phyloP scores from a whole-genome alignment of 2,113 vertebrate genomes.

The Cricetomys ansorgei region DNA sequence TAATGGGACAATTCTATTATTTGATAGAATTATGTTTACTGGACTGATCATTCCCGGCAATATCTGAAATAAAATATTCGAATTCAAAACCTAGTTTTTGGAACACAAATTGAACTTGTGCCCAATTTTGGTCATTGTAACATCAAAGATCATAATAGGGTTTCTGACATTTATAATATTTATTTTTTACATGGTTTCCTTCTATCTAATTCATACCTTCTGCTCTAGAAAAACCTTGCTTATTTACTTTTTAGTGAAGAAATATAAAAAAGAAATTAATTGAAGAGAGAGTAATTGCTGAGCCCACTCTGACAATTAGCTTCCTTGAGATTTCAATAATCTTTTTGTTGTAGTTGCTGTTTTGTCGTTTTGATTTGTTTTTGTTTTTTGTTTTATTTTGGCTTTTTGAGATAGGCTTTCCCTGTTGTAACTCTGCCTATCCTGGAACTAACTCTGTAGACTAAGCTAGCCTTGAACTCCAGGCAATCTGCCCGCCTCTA shows the following conservation, averaged over 20 bases:
- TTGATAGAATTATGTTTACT: background rate
- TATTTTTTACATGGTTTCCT: background rate
- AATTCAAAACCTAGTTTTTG: background rate
- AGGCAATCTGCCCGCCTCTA: no score
- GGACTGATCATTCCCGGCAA: background rate
- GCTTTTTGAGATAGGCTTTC: no score
- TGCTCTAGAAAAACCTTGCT: background rate
- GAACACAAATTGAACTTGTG: background rate
- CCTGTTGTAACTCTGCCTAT: no score
- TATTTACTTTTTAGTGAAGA: background rate
- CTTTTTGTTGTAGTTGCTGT: no score
- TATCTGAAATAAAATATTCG: background rate
- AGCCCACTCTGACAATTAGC: background rate
- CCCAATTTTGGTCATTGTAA: background rate
- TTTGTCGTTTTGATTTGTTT: no score
- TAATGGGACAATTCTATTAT: no score
- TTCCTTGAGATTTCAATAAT: background rate
- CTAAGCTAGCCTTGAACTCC: no score
- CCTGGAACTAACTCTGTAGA: no score
- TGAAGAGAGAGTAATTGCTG: background rate
- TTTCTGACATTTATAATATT: background rate
- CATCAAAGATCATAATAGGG: rapidly evolving
- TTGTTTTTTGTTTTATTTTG: no score
- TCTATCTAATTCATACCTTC: background rate
- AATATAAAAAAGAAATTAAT: background rate